Evolutionary conservation across 2,113 vertebrate species (phyloP), one percentile per base, ranked within the genome.

Genomic region (Patagioenas fasciata): DNA sequence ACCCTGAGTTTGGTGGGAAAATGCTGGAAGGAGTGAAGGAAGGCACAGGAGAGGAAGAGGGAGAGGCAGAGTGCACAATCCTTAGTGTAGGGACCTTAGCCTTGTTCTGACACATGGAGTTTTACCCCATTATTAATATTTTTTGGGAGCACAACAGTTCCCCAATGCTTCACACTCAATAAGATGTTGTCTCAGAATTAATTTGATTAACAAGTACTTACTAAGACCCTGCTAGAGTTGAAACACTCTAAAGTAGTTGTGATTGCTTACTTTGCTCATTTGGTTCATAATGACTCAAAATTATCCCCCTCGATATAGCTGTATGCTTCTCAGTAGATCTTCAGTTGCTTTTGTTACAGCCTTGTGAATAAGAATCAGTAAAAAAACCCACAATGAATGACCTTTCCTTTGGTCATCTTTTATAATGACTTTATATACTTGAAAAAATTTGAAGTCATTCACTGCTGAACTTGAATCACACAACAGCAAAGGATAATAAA

Each of bases 211-310:
- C 7, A 47, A 89, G 31, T 7, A 62, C 17, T 10, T 48, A 50
- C 4, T 31, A 85, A 89, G 8, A 23, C 15, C 13, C 36, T 92
- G 14, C 4, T 75, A n/a, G 44, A 94, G 26, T 19, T 77, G 79
- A 93, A 75, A 62, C 7, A 29, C 36, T 32, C 21, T 16, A 61
- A 80, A 94, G 64, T 38, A 13, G 25, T 80, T 48, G 57, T 69
- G 77, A 53, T 31, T 67, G 29, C n/a, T 91, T 94, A 47, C 72
- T 94, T 93, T 87, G 31, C 17, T 90, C 40, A 20, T 92, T 88
- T 84, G 12, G 56, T 60, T 89, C 36, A 60, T 53, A 70, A 57
- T 11, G 17, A 50, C 31, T 87, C 58, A 57, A 75, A 50, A 73
- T 65, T 47, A 21, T 44, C 54, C 28, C 72, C n/a, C 23, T 81